Evolutionary conservation across 2,888 invertebrate species (phyloP), one percentile per base, ranked within the genome.

Genomic region (Galeopsomyia nigrocyanea): DNA sequence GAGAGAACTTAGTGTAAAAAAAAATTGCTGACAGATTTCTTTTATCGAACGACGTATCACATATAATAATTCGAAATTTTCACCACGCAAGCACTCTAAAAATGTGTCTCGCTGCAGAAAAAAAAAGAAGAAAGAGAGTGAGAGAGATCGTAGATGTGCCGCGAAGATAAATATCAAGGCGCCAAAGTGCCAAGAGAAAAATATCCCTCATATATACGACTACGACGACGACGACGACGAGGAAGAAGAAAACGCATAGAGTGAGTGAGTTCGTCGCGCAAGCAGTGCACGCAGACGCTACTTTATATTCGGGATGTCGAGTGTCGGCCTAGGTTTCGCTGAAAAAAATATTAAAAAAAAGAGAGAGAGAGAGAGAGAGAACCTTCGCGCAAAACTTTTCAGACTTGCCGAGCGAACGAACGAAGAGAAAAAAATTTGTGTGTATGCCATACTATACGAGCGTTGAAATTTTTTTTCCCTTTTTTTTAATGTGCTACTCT

Each of bases 271-370:
- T 71, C 61, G 53, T 31, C 62, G 49, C 39, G 39, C 39, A 39
- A 17, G 64, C 51, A 31, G 1, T 17, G 16, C 14, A 16, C 31
- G 49, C 19, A 14, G n/a, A 74, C 75, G 75, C 80, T 80, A 80
- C 79, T 80, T 81, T 81, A 80, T 80, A 81, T 80, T 80, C 81
- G 78, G 78, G 78, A 79, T 79, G 78, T 78, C 77, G 77, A 80
- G 78, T 78, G 72, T 72, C 75, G 74, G 76, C 75, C 75, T 75
- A 76, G 56, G 75, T 76, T 66, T 68, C 73, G 63, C 21, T 39
- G 16, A 39, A 50, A 60, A 67, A 39, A 50, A 47, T 56, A 9
- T 14, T 14, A 17, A 17, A 13, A 47, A n/a, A 53, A 53, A 22
- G 57, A 49, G 49, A n/a, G n/a, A n/a, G n/a, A n/a, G n/a, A n/a